Conservation (phyloP, 2,888 invertebrate species). For the Heterodera filipjevi region DNA sequence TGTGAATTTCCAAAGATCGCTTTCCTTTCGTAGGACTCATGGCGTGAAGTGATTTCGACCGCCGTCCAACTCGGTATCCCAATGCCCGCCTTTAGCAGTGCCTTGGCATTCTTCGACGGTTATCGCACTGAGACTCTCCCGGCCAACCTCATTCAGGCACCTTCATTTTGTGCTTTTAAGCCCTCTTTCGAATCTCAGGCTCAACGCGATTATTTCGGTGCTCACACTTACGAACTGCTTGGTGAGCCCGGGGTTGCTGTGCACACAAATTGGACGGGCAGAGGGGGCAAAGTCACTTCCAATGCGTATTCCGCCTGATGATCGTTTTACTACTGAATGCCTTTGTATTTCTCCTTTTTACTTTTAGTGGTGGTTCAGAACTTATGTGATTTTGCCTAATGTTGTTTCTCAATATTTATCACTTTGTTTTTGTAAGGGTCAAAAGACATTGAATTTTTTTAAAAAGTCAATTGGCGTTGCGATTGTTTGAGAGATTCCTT, state of each 20-base stretch:
- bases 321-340: neutral
- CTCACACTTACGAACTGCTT: conserved; percentile 93
- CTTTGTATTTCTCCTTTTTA: neutral
- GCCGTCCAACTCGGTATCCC: conserved; percentile 81
- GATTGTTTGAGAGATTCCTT: too few species aligned
- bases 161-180: neutral
- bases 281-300: conserved; percentile 93
- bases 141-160: conserved; percentile 88
- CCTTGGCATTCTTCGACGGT: conserved; percentile 95
- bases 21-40: conserved; percentile 71
- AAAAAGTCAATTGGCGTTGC: too few species aligned
- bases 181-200: conserved; percentile 71
- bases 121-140: conserved; percentile 84
- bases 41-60: conserved; percentile 80
- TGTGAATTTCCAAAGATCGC: neutral
- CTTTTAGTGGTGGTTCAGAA: neutral
- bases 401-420: too few species aligned
- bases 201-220: conserved; percentile 96
- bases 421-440: too few species aligned
- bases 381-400: conserved; percentile 1
- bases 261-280: conserved; percentile 99
- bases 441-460: too few species aligned
- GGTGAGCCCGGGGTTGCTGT: conserved; percentile 83
- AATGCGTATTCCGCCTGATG: conserved; percentile 81
- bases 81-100: conserved; percentile 87